phyloP scores from a whole-genome alignment of 1,140 invertebrate species.

The Eriosoma lanigerum region DNA sequence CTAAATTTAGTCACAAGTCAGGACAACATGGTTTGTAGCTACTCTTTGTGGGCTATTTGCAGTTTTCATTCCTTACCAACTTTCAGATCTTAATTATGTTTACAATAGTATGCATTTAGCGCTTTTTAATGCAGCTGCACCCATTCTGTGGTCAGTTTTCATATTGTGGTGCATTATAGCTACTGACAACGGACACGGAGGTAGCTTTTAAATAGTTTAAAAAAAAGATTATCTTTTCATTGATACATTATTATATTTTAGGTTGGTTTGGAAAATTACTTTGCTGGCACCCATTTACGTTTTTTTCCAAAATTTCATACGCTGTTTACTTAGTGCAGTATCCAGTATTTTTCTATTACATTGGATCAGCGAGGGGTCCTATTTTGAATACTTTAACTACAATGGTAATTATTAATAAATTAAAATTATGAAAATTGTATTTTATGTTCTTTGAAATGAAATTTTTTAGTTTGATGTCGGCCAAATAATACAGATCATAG shows the following conservation, averaged over 20 bases:
- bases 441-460: background rate
- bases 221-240: too few species aligned
- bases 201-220: too few species aligned
- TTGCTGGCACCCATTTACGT: slow-evolving; percentile 67
- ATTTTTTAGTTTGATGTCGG: slow-evolving; percentile 20
- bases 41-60: slow-evolving; percentile 61
- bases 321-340: slow-evolving; percentile 75
- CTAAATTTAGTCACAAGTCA: background rate
- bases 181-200: slow-evolving; percentile 64
- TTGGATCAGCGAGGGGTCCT: slow-evolving; percentile 63
- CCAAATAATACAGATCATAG: slow-evolving; percentile 7
- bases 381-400: slow-evolving; percentile 62
- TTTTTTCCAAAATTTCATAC: slow-evolving; percentile 69
- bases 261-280: slow-evolving; percentile 68
- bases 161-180: slow-evolving; percentile 69
- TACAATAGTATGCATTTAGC: slow-evolving; percentile 66
- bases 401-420: slow-evolving; percentile 60
- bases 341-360: slow-evolving; percentile 66
- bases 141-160: slow-evolving; percentile 65
- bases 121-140: slow-evolving; percentile 67
- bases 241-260: slow-evolving; percentile 56
- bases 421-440: background rate
- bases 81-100: slow-evolving; percentile 64
- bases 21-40: slow-evolving; percentile 61
- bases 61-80: slow-evolving; percentile 64